Evolutionary conservation across 2,797 vertebrate genomes (phyloP), one percentile per base, ranked within the genome.

Genomic region (Eidolon dupreanum): DNA sequence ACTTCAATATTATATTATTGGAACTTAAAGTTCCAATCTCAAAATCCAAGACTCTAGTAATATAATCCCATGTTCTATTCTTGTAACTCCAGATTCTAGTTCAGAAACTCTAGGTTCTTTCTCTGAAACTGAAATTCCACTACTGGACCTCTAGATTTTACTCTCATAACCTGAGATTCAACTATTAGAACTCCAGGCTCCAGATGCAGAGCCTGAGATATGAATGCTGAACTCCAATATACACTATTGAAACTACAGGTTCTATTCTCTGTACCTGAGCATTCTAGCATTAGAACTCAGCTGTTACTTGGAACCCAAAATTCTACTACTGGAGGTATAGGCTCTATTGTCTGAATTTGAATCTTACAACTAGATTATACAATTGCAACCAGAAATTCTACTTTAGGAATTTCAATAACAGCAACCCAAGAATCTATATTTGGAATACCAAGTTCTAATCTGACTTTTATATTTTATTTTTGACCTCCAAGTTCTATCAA

Each of bases 121-220:
- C 55, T 70, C 51, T 92, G 75, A 93, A 79, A 88, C 19, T 73
- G 59, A 88, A 92, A 92, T 92, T 96, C 31, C 26, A 16, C 46
- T 68, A 33, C 55, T 73, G 36, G n/a, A 74, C 20, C 79, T 87
- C 53, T 59, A 85, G 46, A 71, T 59, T 89, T 89, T 93, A 63
- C 33, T 93, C n/a, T 83, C 26, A 74, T 75, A 90, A 95, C 12
- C 38, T 68, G n/a, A 90, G 43, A 77, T 90, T 26, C 53, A 63
- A 85, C 57, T 61, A 31, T 71, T 31, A 93, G 66, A 93, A 78
- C 33, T 65, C 38, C 22, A 93, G 74, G 68, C 73, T 87, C n/a
- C 59, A 82, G 73, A 77, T 28, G 82, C 38, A 85, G 68, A 91
- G 73, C 12, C 82, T 77, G 66, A 85, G 51, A 88, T 53, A 90